Conservation (phyloP, 2,797 vertebrate genomes). For the Sebastes trivittatus region DNA sequence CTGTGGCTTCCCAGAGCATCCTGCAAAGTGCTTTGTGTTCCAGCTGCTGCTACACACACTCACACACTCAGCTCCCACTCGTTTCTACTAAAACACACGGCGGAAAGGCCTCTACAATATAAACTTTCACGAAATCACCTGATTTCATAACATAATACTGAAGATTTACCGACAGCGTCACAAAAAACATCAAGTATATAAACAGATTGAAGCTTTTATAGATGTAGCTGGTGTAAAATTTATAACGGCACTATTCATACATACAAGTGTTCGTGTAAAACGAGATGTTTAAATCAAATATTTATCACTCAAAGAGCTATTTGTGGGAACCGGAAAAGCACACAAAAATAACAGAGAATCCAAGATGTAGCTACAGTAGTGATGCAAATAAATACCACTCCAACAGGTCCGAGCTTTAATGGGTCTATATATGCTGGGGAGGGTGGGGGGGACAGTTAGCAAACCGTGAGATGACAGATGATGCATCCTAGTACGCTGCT, state of each 20-base stretch:
- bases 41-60: constrained; percentile 34
- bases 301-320: constrained; percentile 39
- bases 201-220: neutral
- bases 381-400: constrained; percentile 54
- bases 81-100: constrained; percentile 16
- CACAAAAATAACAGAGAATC: neutral
- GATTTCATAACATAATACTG: constrained; percentile 26
- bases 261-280: constrained; percentile 14
- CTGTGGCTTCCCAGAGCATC: constrained; percentile 71
- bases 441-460: constrained; percentile 47
- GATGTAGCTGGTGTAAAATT: neutral
- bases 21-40: constrained; percentile 69
- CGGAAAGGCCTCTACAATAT: constrained; percentile 30
- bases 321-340: constrained; percentile 16
- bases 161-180: constrained; percentile 23
- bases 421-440: constrained; percentile 39
- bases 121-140: constrained; percentile 41
- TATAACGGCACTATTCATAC: neutral
- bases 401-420: constrained; percentile 54
- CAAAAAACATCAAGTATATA: neutral
- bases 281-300: constrained; percentile 47
- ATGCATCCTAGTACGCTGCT: constrained; percentile 80
- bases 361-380: neutral
- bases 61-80: constrained; percentile 16
- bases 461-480: constrained; percentile 79